Base-by-base conservation (phyloP, 2,888 invertebrate genomes). In the Lithophane socia region DNA sequence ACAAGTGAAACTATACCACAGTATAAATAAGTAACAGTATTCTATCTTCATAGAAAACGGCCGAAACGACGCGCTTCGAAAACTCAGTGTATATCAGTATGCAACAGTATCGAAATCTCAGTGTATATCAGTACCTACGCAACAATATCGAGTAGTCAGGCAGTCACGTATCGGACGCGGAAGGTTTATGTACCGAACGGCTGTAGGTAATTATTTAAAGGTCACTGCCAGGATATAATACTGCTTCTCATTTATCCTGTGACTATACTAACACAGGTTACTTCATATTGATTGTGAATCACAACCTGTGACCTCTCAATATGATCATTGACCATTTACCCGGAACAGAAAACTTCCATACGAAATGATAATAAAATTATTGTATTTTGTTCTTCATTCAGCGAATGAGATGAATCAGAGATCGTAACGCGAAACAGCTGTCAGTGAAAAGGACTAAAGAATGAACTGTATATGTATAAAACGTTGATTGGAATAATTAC, bases 271-370 rank as follows among this genome's bases (percentile, higher is more conserved):
- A 71, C 66, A 74, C 76, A 79, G 83, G 80, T 66, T 66, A 21
- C n/a, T 16, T 71, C 61, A 77, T 66, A 77, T 89, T 87, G 80
- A 68, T 63, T 84, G 72, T 88, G 91, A 91, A 82, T 91, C 90
- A 91, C 73, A 24, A 61, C n/a, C 61, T 74, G 71, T 63, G 72
- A 64, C 63, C 61, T 79, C 16, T 58, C 69, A 54, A 52, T 44
- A 13, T 67, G 70, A 58, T 60, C 54, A 54, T 37, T 56, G 70
- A 58, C 21, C 49, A 70, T 76, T 58, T 79, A 82, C 77, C 44
- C 75, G 80, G 83, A 85, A 86, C 76, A 72, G 21, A 66, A 76
- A 49, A 60, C n/a, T 78, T 81, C 75, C 64, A 21, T 63, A 52
- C 2, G 64, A 60, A 42, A 60, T 54, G 44, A 77, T 83, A 47